Evolutionary conservation across 2,888 invertebrate species (phyloP), one percentile per base, ranked within the genome.

Genomic region (Drosophila yooni): DNA sequence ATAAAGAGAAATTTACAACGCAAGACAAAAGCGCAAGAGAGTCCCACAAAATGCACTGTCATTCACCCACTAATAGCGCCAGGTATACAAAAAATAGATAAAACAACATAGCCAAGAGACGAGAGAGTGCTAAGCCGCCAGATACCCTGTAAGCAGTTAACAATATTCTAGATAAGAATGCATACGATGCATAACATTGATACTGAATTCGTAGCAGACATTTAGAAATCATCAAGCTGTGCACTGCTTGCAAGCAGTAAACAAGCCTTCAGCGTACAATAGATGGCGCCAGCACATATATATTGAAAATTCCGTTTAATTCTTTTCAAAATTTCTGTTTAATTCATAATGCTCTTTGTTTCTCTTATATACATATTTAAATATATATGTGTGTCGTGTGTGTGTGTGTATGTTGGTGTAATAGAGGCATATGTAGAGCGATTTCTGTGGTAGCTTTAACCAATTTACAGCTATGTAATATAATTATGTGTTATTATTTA

Each of bases 301-400:
- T 13, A 10, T 11, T 8, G 8, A 21, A 56, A 56, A n/a, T n/a
- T 1, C 29, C 21, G 18, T 31, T 43, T 15, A 2, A 31, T 69
- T 87, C 67, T 82, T 83, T 88, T 88, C 79, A 83, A 83, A 83
- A 80, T 80, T 82, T 84, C 79, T 71, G 79, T 83, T 83, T 83
- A 88, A 88, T 83, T 84, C 70, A 74, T 83, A 87, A 87, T 84
- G 84, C 84, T 81, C 69, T 81, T 73, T 73, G 68, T 66, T 87
- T 80, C 77, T 79, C 81, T 84, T 78, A 88, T 79, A 79, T 76
- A 79, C 76, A 80, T 79, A 77, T 70, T 62, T 58, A 62, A 66
- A 62, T 75, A 66, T 62, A 50, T 64, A 51, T 73, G 50, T 46
- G 29, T 70, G 50, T 57, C 31, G n/a, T 38, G n/a, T 56, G 27